Conservation (phyloP, 2,888 invertebrate species). For the Zygaena filipendulae region DNA sequence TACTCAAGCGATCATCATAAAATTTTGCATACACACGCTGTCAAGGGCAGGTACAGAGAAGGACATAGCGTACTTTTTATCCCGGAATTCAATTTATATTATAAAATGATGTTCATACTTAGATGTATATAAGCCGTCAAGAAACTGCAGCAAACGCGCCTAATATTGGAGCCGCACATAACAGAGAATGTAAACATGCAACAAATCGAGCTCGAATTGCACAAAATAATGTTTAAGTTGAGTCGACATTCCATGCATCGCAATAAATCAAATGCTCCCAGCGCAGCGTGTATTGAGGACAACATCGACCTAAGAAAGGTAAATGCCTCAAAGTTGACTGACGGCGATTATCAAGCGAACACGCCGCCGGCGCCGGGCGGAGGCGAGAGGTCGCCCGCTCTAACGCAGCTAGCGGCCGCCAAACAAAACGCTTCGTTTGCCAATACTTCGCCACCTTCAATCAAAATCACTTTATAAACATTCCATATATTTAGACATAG, state of each 20-base stretch:
- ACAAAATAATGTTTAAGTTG: constrained; percentile 51
- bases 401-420: constrained; percentile 50
- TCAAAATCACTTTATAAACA: constrained; percentile 17
- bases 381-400: constrained; percentile 59
- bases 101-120: too few relatives aligned
- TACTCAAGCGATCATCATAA: too few relatives aligned
- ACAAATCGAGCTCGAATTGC: constrained; percentile 40
- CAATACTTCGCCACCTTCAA: too few relatives aligned
- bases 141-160: too few relatives aligned
- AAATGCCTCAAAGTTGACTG: constrained; percentile 58
- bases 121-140: too few relatives aligned
- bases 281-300: constrained; percentile 55
- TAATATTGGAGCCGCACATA: too few relatives aligned
- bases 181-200: not conserved
- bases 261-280: constrained; percentile 56
- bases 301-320: constrained; percentile 63
- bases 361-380: constrained; percentile 22
- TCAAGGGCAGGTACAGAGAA: too few relatives aligned
- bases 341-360: constrained; percentile 31
- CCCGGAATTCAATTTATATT: too few relatives aligned
- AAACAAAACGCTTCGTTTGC: constrained; percentile 56
- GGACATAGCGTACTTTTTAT: too few relatives aligned
- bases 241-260: constrained; percentile 47
- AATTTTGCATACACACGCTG: too few relatives aligned
- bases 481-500: constrained; percentile 21